These are phyloP conservation scores for Trachops cirrhosus DNA, from an alignment of 2,797 vertebrate genomes.

Conservation along the genomic window DNA sequence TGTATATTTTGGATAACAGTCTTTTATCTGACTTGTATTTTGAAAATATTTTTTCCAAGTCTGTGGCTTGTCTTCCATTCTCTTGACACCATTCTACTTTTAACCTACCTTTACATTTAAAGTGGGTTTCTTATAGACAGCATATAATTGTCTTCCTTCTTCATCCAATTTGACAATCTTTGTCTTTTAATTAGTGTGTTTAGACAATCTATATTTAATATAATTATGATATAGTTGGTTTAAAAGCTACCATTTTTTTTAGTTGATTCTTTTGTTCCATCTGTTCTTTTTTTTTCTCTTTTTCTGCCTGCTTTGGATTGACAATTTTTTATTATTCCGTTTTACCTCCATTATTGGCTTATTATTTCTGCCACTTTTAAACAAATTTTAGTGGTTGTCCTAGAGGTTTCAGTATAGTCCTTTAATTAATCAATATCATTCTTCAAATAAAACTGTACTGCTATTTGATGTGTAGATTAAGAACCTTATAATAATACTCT, in stretches of 20 bases:
- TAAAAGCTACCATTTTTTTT: background rate
- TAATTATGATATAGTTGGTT: background rate
- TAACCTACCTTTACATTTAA: background rate
- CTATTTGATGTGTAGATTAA: background rate
- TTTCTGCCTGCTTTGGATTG: background rate
- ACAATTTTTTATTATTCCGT: background rate
- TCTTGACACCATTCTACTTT: slow-evolving; percentile 1
- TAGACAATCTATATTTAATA: slow-evolving; percentile 3
- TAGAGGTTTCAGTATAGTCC: background rate
- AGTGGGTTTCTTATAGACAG: background rate
- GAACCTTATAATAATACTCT: background rate
- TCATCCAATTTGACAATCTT: background rate
- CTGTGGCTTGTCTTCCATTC: background rate
- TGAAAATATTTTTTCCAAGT: background rate
- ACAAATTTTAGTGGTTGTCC: background rate
- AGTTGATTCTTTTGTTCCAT: background rate
- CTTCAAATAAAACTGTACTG: background rate
- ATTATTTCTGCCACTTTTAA: background rate
- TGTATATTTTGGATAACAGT: background rate
- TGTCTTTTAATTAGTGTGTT: background rate
- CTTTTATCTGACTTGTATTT: background rate
- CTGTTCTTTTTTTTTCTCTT: background rate
- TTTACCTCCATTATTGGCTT: background rate
- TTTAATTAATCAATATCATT: background rate
- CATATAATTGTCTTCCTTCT: background rate